Evolutionary conservation across 2,888 invertebrate species (phyloP), one percentile per base, ranked within the genome.

Genomic region (Trypoxylon attenuatum): DNA sequence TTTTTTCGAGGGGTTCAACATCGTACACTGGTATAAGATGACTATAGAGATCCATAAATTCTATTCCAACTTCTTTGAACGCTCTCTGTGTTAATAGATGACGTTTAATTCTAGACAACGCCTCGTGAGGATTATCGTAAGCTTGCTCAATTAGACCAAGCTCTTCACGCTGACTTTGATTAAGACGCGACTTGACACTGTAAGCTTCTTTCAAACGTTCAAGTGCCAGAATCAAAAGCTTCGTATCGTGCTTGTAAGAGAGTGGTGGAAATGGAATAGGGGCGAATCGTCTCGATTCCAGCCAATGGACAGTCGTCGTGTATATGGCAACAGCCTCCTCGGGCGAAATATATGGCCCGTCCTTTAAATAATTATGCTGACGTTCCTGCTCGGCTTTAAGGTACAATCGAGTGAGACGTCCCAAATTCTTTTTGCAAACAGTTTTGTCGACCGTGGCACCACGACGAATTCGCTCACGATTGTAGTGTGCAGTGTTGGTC

Each of bases 371-470:
- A 88, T 99, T 99, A 86, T 99, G 99, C 84, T 99, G 99, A 5
- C 99, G 89, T 87, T 99, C 99, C 87, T 99, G 99, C 87, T 99
- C 99, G 0, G 99, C 94, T 88, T 99, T 99, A 66, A 99, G 89
- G 86, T 99, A 99, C 21, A 99, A 89, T 64, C 99, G 90, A 0
- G 99, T 99, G 49, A 99, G 90, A n/a, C 99, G 91, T 0, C 99
- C 99, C 72, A 99, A 91, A 89, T 99, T 99, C 90, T 99, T 99
- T 89, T 99, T 99, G 88, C 99, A 99, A 0, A 99, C 99, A 0
- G 99, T 99, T 88, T 99, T 99, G 87, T 99, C 99, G 13, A 99
- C 99, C 0, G 99, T 99, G 49, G 99, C 99, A n/a, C 99, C 99
- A 77, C 99, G 92, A 2, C 99, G 92, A 74, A 99, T 99, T 80